Evolutionary conservation across 2,888 invertebrate genomes (phyloP).

Genomic region (Aricia artaxerxes): DNA sequence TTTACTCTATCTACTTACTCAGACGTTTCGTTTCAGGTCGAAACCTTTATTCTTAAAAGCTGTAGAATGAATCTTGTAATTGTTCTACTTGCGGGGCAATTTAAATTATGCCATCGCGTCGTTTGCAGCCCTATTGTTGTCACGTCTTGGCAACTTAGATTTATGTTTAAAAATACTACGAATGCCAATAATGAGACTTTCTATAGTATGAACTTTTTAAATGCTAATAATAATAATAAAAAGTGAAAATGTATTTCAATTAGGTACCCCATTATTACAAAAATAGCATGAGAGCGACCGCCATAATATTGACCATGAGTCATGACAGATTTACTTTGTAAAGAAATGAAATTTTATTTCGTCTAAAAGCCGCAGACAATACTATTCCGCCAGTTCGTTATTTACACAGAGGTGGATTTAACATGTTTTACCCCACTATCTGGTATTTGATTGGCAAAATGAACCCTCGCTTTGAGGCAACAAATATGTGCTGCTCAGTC

Average conservation of each 20-base stretch:
- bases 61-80: background rate
- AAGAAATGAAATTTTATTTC: background rate
- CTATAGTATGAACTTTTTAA: no score
- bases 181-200: no score
- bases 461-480: background rate
- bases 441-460: background rate
- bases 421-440: background rate
- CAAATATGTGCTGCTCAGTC: conserved; percentile 9
- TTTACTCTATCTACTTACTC: background rate
- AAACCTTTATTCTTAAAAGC: background rate
- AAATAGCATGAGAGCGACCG: background rate
- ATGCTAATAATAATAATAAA: background rate
- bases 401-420: background rate
- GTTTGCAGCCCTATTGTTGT: background rate
- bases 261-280: background rate
- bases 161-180: no score
- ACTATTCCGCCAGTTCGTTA: background rate
- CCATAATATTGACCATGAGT: background rate
- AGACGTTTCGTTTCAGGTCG: background rate
- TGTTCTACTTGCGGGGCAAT: background rate
- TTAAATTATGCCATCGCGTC: background rate
- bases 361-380: background rate
- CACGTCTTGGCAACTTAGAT: background rate
- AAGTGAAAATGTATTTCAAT: no score
- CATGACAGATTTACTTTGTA: background rate